These are phyloP conservation scores for Microtus ochrogaster DNA, from an alignment of 2,113 vertebrate species.

Conservation along the genomic window DNA sequence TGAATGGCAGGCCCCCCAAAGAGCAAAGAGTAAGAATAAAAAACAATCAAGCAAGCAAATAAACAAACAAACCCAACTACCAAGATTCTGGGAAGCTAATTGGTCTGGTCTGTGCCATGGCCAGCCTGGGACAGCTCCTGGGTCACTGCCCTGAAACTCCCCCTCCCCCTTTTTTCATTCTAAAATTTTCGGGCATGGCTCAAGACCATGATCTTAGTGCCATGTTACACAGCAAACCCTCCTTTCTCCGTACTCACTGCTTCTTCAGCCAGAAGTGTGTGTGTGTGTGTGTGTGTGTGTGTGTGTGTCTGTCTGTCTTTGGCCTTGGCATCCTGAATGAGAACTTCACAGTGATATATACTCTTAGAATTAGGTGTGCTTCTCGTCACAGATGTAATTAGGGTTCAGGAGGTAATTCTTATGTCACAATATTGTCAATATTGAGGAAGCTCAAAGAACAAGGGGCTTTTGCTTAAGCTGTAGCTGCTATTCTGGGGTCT, in stretches of 20 bases:
- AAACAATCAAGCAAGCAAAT: no score
- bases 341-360: neutral
- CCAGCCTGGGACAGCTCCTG: neutral
- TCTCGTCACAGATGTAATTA: neutral
- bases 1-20: neutral
- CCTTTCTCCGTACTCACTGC: neutral
- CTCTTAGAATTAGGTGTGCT: neutral
- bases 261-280: neutral
- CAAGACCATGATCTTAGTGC: neutral
- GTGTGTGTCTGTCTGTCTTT: neutral
- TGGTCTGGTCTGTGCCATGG: no score
- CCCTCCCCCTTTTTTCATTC: neutral
- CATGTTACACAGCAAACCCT: neutral
- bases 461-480: neutral
- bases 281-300: neutral
- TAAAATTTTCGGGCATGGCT: neutral
- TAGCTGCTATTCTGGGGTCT: neutral
- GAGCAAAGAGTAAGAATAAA: neutral
- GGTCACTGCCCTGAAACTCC: neutral
- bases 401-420: neutral
- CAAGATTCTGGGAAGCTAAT: neutral
- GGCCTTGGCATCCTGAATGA: neutral
- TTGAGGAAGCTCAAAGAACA: neutral
- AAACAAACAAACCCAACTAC: no score
- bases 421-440: neutral